Conservation (phyloP, 1,140 invertebrate species). For the Cherax quadricarinatus region DNA sequence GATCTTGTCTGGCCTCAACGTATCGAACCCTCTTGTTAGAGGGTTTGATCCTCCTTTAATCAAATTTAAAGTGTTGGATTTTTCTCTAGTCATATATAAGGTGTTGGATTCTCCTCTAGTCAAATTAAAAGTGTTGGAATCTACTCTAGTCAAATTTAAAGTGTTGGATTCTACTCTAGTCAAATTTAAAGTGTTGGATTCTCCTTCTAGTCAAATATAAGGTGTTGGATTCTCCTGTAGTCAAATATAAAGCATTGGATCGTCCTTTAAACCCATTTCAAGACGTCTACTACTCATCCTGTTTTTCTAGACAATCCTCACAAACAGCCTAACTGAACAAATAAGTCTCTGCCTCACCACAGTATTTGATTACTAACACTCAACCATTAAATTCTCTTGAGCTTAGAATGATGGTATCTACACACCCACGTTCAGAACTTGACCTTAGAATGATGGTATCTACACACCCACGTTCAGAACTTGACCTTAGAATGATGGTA, state of each 20-base stretch:
- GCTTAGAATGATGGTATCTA: no score
- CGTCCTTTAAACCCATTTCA: neutral
- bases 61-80: neutral
- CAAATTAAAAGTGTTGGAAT: neutral
- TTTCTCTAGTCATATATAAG: no score
- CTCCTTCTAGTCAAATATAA: neutral
- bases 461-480: no score
- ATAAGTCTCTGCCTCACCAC: no score
- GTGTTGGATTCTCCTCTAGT: neutral
- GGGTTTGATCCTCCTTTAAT: neutral
- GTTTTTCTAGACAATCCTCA: neutral
- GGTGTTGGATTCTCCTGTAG: neutral
- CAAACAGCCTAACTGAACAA: neutral
- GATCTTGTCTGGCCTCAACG: no score
- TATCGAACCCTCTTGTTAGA: neutral
- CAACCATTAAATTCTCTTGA: no score
- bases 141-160: neutral
- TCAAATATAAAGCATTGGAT: neutral
- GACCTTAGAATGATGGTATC: no score
- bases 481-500: no score
- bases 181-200: neutral
- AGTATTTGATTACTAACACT: no score
- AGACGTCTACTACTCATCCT: neutral
- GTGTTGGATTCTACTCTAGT: neutral
- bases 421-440: no score